Base-by-base conservation (phyloP, 92 coral and sea anemone genomes). In the Anthopleura xanthogrammica region DNA sequence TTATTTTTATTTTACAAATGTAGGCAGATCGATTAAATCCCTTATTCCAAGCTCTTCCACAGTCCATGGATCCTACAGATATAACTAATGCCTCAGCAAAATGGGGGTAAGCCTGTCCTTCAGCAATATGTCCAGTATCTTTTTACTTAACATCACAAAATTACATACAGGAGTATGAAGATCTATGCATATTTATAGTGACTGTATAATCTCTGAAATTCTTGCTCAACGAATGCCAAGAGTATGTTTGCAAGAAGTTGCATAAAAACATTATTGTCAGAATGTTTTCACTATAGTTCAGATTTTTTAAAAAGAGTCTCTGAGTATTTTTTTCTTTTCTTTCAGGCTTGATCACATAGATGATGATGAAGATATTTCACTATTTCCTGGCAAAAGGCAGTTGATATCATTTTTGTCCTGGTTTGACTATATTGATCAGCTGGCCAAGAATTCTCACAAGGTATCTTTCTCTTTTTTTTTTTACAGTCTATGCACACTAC, bases 381-480 rank as follows among this genome's bases (percentile, higher is more conserved):
- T 92, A 17, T 96, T 96, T 66, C 98, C 94, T 83, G 99, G 99
- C 77, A 96, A 96, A 80, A 90, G 99, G 68, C 92, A 79, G 52
- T 84, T 96, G 20, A 86, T 96, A 12, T 96, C 99, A 60, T 92
- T 96, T 83, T 87, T 96, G 19, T 96, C 99, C 8, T 96, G 99
- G 99, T 80, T 96, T 84, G 99, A 97, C 82, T 97, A 97, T 80
- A 86, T 97, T 77, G 99, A 97, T 82, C 98, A 97, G 65, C 87
- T 97, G 42, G 90, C 93, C 62, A 94, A 95, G 84, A 96, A 92
- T 76, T 87, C 99, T 16, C 99, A 97, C 82, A 90, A 97, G 95
- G 99, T 97, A 60, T 0, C 23, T 54, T 19, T 5, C 56, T 57
- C 14, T 62, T 14, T 36, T n/a, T n/a, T 22, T 48, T n/a, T 9